A percentile compares a stretch with the other conserved stretches of the same genome.
phyloP scores from a whole-genome alignment of 2,797 vertebrate genomes.

The Fistularia commersonii region DNA sequence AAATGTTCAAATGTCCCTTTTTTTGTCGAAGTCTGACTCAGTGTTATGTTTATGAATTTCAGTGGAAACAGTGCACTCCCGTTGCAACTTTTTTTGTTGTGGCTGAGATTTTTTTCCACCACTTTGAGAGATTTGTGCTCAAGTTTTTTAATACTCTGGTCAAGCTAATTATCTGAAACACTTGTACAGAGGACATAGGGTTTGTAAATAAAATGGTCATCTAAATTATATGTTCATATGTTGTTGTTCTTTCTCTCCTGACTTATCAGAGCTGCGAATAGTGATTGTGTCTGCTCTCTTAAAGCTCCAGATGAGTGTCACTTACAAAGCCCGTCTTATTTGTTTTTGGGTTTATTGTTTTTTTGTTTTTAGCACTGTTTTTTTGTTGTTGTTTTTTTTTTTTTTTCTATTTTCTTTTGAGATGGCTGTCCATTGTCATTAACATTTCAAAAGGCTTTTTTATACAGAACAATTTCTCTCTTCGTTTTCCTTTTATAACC shows the following conservation, averaged over 20 bases:
- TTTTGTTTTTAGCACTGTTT: conserved; percentile 6
- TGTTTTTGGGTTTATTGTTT: too few species aligned
- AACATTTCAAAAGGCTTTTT: conserved; percentile 50
- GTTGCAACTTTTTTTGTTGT: conserved; percentile 58
- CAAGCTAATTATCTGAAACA: conserved; percentile 65
- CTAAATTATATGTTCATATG: conserved; percentile 77
- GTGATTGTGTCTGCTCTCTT: conserved; percentile 35
- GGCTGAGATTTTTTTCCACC: conserved; percentile 51
- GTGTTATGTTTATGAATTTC: conserved; percentile 65
- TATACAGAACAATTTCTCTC: conserved; percentile 12
- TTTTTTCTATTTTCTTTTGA: conserved; percentile 42
- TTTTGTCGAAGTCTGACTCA: conserved; percentile 55
- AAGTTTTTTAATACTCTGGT: conserved; percentile 54
- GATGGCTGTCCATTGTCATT: conserved; percentile 70
- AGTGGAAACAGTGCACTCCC: conserved; percentile 63
- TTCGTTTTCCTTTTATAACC: conserved; percentile 44
- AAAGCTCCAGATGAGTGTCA: conserved; percentile 29
- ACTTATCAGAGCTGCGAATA: conserved; percentile 50
- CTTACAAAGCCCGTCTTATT: conserved; percentile 33
- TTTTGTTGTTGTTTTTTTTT: conserved; percentile 35
- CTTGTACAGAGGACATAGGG: conserved; percentile 72
- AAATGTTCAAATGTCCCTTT: conserved; percentile 69
- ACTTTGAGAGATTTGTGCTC: conserved; percentile 59
- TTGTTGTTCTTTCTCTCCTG: conserved; percentile 75
- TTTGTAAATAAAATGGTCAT: conserved; percentile 82